Base-by-base conservation (phyloP, 2,797 vertebrate species). In the Rachycentron canadum region DNA sequence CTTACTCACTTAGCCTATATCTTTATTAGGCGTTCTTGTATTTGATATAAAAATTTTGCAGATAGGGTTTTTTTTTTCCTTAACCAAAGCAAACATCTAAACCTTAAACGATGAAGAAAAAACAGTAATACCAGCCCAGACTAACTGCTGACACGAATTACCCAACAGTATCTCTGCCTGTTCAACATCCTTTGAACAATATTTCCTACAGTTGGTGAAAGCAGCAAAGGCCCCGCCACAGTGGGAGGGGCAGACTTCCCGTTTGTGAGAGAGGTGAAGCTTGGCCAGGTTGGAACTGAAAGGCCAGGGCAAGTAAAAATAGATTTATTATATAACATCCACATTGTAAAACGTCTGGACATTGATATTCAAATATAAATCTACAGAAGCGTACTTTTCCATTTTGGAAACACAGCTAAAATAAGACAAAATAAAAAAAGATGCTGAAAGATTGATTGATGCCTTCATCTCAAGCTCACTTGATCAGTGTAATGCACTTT, bases 181-280 rank as follows among this genome's bases (percentile, higher is more conserved):
- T 6, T 14, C 41, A 16, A 2, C 2, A 7, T 26, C n/a, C 26
- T 23, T 1, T 38, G 14, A 4, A 1, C 0, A 1, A 26, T 0
- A 68, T 70, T 36, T 77, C 77, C 82, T 11, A 59, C 62, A 26
- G 57, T 45, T 36, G 10, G 0, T 86, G 57, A 83, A 76, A 16
- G 78, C 62, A 77, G 38, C 77, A 50, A 7, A 52, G n/a, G 41
- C 68, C 57, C 25, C 23, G 41, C 57, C 57, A 59, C 7, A 0
- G 53, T 73, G 34, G 82, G 83, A 43, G 83, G 57, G 65, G 45
- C 47, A 11, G 50, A 64, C 59, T 69, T 50, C 30, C 30, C 11
- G 40, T 47, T 17, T 69, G 47, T 14, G 73, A 72, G 68, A 69
- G 61, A 84, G 53, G 49, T 81, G 70, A 84, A 69, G 45, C 50